Percentiles rank a stretch among this genome's conserved stretches.
phyloP scores from a whole-genome alignment of 2,888 invertebrate genomes.

The Helobdella robusta region DNA sequence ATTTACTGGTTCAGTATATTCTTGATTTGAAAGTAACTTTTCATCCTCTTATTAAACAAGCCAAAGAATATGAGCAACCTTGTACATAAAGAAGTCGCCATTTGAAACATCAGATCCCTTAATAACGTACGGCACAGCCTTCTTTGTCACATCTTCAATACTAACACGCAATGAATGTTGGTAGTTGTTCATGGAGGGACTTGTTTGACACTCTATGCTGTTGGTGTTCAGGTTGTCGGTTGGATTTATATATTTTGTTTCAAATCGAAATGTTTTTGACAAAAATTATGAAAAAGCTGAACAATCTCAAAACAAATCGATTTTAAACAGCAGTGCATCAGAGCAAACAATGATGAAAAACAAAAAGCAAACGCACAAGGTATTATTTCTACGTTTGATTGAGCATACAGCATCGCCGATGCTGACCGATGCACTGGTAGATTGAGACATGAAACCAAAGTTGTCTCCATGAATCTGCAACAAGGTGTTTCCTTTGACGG shows the following conservation, averaged over 20 bases:
- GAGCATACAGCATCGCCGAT: slow-evolving; percentile 15
- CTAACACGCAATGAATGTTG: background rate
- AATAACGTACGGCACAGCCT: background rate
- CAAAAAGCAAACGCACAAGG: slow-evolving; percentile 4
- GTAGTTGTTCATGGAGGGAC: background rate
- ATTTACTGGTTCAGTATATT: background rate
- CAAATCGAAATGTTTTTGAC: too few species aligned
- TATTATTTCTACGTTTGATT: slow-evolving; percentile 17
- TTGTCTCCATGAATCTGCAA: slow-evolving; percentile 24
- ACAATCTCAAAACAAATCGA: too few species aligned
- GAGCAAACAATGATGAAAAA: background rate
- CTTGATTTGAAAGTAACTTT: too few species aligned
- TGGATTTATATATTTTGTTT: too few species aligned
- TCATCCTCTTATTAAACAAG: too few species aligned
- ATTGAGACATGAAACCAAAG: slow-evolving; percentile 14
- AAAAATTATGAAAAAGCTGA: too few species aligned
- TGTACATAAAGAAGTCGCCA: background rate
- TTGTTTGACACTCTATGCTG: slow-evolving; percentile 18
- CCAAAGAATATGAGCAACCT: too few species aligned
- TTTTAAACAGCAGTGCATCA: too few species aligned
- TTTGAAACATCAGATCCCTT: slow-evolving; percentile 8
- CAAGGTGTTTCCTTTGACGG: slow-evolving; percentile 18
- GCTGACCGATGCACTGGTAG: slow-evolving; percentile 18
- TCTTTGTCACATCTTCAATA: background rate
- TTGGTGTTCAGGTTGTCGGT: too few species aligned